Evolutionary conservation across 2,113 vertebrate genomes (phyloP), one percentile per base, ranked within the genome.

Genomic region (Sphaerodactylus townsendi): DNA sequence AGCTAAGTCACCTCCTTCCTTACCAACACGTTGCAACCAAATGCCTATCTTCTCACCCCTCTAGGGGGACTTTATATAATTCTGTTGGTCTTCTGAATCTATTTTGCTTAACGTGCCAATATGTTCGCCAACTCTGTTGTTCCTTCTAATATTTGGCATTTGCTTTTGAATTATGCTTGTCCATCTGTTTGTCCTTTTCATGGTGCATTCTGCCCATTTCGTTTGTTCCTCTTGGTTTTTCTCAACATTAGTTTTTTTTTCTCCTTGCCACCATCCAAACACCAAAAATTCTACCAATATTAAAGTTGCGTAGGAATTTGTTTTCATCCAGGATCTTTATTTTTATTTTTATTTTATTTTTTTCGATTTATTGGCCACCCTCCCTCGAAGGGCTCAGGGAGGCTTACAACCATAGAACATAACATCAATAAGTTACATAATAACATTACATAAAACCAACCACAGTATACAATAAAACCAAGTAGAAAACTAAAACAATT

Each of bases 101-200:
- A 82, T 93, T 95, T 93, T 89, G 85, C 87, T 84, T 94, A 64
- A n/a, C 83, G 87, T 90, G 84, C 90, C 79, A 82, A 74, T 86
- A 88, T 89, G 88, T 92, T 95, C 94, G 91, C 92, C 93, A 94
- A 93, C 91, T 94, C 88, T 90, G 92, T 94, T 91, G 91, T 90
- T 92, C 91, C 90, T 93, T 93, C 90, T 90, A 81, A 88, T 93
- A 91, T 93, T 92, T 96, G 95, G 94, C 94, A 91, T 92, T 94
- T 92, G 87, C 86, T 91, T 94, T 94, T 83, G 86, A 91, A 89
- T 94, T 95, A 93, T 94, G 93, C 93, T 94, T 95, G 94, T 96
- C 95, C 95, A 95, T 96, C 96, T 96, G 95, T 93, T 95, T 95
- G 95, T 95, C 94, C 93, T 95, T 93, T 94, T 95, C 95, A 90